Evolutionary conservation across 1,140 invertebrate genomes (phyloP).

Genomic region (Zaprionus ghesquierei): DNA sequence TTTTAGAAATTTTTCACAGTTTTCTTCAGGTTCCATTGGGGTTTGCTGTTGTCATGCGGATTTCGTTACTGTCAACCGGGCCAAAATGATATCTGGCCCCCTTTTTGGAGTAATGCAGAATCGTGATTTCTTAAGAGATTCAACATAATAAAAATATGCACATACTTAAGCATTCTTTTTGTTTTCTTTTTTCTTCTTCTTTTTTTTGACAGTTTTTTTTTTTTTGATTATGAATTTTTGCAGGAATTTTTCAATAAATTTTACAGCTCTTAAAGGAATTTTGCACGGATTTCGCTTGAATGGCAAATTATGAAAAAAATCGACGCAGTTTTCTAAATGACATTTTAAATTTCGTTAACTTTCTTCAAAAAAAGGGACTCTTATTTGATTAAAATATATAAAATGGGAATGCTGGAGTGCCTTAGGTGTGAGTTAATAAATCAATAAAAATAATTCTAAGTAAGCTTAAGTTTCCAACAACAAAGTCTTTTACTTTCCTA

Average conservation of each 20-base stretch:
- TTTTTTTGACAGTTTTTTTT: conserved; percentile 2
- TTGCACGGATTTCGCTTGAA: not conserved
- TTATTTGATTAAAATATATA: not conserved
- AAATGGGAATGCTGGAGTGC: not conserved
- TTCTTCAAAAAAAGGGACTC: not conserved
- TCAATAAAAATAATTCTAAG: too few relatives aligned
- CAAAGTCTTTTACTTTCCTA: too few relatives aligned
- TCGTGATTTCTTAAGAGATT: conserved; percentile 22
- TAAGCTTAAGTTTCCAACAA: too few relatives aligned
- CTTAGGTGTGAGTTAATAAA: too few relatives aligned
- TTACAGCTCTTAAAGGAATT: conserved; percentile 4
- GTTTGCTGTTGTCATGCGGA: conserved; percentile 55
- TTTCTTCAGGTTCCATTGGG: conserved; percentile 11
- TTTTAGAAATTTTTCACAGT: conserved; percentile 40
- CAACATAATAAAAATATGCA: conserved; percentile 44
- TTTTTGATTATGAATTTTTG: not conserved
- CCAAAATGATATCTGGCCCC: conserved; percentile 25
- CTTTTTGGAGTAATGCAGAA: not conserved
- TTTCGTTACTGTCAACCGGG: conserved; percentile 22
- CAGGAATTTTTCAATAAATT: not conserved
- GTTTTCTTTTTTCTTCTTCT: conserved; percentile 7
- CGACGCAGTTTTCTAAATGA: not conserved
- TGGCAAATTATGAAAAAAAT: not conserved
- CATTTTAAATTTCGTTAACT: not conserved
- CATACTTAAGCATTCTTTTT: conserved; percentile 23